Percentiles rank a stretch among this genome's conserved stretches.
Conservation (phyloP, 2,113 vertebrate species). For the Scomber scombrus region DNA sequence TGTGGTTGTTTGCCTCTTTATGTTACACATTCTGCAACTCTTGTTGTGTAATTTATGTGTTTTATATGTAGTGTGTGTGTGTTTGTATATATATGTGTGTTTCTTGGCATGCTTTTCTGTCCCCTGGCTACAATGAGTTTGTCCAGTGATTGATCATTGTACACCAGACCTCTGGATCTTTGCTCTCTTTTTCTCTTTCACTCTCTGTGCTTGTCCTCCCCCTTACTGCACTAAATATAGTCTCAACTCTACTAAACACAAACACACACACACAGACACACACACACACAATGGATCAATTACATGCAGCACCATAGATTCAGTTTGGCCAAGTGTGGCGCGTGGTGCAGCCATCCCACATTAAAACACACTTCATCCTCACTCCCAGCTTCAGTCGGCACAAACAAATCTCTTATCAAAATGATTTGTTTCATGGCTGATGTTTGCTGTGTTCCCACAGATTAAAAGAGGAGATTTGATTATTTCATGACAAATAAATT, state of each 20-base stretch:
- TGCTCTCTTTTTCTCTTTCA: conserved; percentile 65
- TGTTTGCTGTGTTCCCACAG: conserved; percentile 64
- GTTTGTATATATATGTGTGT: conserved; percentile 32
- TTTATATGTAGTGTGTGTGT: conserved; percentile 13
- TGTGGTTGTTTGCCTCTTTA: conserved; percentile 41
- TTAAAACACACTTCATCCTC: conserved; percentile 48
- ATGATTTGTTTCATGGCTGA: conserved; percentile 65
- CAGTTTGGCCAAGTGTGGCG: conserved; percentile 56
- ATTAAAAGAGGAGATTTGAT: conserved; percentile 76
- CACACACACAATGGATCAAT: conserved; percentile 65
- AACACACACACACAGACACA: conserved; percentile 29
- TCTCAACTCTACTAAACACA: conserved; percentile 43
- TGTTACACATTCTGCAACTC: conserved; percentile 21
- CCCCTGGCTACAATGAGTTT: conserved; percentile 70
- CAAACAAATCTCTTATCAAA: conserved; percentile 68
- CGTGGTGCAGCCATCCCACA: conserved; percentile 39
- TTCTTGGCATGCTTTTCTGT: conserved; percentile 58
- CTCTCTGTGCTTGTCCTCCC: conserved; percentile 61
- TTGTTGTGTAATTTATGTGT: conserved; percentile 37
- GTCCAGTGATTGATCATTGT: conserved; percentile 82
- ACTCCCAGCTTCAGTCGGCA: conserved; percentile 22
- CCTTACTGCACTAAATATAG: conserved; percentile 82
- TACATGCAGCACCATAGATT: conserved; percentile 59
- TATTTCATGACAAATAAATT: conserved; percentile 73
- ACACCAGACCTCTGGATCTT: conserved; percentile 80